A percentile compares a stretch with the other conserved stretches of the same genome.
Conservation (phyloP, 2,888 invertebrate genomes). For the Drosophila histrio region DNA sequence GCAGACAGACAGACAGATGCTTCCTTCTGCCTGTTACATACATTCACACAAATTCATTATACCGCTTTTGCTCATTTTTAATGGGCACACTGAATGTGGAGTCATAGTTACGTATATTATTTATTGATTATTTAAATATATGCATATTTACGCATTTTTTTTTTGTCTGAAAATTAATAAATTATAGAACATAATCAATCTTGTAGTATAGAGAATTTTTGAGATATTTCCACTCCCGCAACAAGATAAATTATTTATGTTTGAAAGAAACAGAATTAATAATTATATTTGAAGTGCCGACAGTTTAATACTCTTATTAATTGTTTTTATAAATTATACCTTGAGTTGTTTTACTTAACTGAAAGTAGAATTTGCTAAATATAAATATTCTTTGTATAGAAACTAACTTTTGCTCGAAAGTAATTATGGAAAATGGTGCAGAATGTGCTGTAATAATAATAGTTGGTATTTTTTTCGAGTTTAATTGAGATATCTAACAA, state of each 20-base stretch:
- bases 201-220: slow-evolving; percentile 17
- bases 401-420: no score
- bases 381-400: no score
- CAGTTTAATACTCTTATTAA: not conserved
- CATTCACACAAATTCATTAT: no score
- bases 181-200: slow-evolving; percentile 65
- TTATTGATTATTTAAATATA: slow-evolving; percentile 54
- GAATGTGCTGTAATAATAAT: no score
- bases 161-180: slow-evolving; percentile 52
- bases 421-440: no score
- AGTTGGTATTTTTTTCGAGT: no score
- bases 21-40: no score
- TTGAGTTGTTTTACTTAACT: not conserved
- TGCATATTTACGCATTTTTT: slow-evolving; percentile 27
- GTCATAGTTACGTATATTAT: slow-evolving; percentile 28
- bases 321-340: not conserved
- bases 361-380: not conserved
- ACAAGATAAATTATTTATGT: not conserved
- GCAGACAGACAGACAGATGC: no score
- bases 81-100: not conserved
- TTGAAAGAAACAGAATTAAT: not conserved
- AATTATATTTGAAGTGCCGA: not conserved
- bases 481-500: no score
- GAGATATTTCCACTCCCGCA: slow-evolving; percentile 1
- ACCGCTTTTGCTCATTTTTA: no score